Conservation (phyloP, 2,888 invertebrate genomes). For the Helobdella robusta region DNA sequence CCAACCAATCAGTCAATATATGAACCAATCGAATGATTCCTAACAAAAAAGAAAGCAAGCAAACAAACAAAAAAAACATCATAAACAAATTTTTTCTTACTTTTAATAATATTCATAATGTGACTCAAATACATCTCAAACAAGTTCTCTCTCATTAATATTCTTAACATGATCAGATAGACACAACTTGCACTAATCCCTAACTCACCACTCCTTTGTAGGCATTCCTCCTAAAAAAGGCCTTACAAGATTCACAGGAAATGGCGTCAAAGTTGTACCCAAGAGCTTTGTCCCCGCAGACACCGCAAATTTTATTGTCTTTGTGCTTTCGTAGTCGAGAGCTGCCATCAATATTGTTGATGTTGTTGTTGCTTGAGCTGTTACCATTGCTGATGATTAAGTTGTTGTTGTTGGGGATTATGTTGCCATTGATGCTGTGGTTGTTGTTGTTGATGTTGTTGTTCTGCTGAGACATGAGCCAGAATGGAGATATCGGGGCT, state of each 20-base stretch:
- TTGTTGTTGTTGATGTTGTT: not conserved
- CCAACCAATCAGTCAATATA: too few relatives aligned
- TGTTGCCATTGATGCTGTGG: not conserved
- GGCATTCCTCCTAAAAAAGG: constrained; percentile 50
- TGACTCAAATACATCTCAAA: too few relatives aligned
- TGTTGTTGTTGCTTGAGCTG: not conserved
- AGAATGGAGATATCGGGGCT: constrained; percentile 19
- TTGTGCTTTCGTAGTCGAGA: constrained; percentile 43
- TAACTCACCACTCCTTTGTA: constrained; percentile 48
- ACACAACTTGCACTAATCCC: not conserved
- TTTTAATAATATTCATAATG: too few relatives aligned
- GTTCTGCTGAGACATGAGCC: not conserved
- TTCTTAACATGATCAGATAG: too few relatives aligned
- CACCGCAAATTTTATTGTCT: constrained; percentile 49
- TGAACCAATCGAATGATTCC: too few relatives aligned
- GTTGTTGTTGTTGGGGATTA: not conserved
- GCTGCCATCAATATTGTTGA: not conserved
- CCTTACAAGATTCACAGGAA: constrained; percentile 50
- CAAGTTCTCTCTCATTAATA: too few relatives aligned
- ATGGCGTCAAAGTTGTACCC: constrained; percentile 51
- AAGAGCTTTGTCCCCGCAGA: constrained; percentile 48
- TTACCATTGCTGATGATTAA: not conserved
- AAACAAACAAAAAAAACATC: too few relatives aligned
- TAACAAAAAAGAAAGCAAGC: too few relatives aligned
- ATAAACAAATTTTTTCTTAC: too few relatives aligned